Conservation (phyloP, 2,113 vertebrate genomes). For the Pteropus alecto region DNA sequence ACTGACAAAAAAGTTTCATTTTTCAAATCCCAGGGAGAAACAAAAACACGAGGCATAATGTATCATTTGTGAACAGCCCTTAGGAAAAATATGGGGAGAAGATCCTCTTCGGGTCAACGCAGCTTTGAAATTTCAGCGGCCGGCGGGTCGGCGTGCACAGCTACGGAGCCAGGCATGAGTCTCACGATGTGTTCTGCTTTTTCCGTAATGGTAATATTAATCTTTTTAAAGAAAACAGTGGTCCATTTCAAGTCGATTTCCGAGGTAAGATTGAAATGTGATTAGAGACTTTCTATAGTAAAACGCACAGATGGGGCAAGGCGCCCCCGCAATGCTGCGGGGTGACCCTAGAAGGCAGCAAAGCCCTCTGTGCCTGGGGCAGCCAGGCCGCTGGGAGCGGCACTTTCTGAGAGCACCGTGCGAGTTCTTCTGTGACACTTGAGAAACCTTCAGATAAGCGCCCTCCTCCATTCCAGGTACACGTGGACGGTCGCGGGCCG, state of each 20-base stretch:
- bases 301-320: background rate
- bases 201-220: background rate
- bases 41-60: background rate
- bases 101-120: background rate
- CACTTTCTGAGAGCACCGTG: background rate
- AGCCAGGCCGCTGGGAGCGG: background rate
- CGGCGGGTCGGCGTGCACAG: background rate
- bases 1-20: slow-evolving; percentile 33
- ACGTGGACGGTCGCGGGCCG: too few species aligned
- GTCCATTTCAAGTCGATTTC: background rate
- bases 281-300: background rate
- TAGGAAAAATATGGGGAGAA: background rate
- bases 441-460: background rate
- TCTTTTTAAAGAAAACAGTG: slow-evolving; percentile 30
- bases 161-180: background rate
- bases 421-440: background rate
- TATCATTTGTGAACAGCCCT: background rate
- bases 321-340: background rate
- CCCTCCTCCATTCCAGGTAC: background rate
- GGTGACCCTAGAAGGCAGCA: background rate
- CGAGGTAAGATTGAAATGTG: background rate
- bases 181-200: background rate
- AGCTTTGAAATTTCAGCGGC: background rate
- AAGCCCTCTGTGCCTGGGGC: background rate
- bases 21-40: slow-evolving; percentile 42